Base-by-base conservation (phyloP, 2,888 invertebrate species). In the Harmothoe impar region DNA sequence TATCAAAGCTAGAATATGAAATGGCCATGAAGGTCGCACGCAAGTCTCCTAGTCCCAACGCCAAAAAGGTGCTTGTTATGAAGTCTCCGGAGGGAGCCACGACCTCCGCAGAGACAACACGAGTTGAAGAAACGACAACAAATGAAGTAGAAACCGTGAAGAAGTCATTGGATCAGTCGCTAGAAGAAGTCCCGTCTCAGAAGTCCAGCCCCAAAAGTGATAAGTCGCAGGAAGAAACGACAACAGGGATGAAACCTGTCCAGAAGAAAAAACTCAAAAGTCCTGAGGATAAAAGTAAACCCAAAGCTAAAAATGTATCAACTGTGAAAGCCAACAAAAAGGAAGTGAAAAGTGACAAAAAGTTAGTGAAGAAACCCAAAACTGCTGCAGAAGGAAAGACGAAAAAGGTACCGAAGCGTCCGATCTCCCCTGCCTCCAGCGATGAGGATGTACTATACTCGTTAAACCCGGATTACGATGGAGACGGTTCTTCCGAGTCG, bases 401-500 rank as follows among this genome's bases (percentile, higher is more conserved):
- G 84, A 54, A 68, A 25, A 86, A 86, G 86, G 54, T 33, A 35
- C 10, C 7, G 12, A 77, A 68, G n/a, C 62, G 68, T 33, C 43
- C 89, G 10, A 35, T 86, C 54, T 54, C 77, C 5, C 72, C 89
- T 3, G 89, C 12, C 29, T 54, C 29, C n/a, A 88, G 88, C 62
- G 91, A 91, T 78, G 91, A 91, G 54, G 91, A 91, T 33, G 90
- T 91, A 23, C 89, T 91, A 54, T 92, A 92, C 86, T 92, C 92
- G 17, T 56, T 92, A 29, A 90, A 90, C 29, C 86, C 86, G 3
- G 29, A 86, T 54, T 86, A 86, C 52, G 54, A 86, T 33, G 84
- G 52, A 3, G 90, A 90, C 35, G 54, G 52, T 54, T 43, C 43
- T 35, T 35, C 81, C 5, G 81, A 81, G 43, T 81, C 81, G 17